Base-by-base conservation (phyloP, 2,797 vertebrate genomes). In the Pangasius mekongensis region DNA sequence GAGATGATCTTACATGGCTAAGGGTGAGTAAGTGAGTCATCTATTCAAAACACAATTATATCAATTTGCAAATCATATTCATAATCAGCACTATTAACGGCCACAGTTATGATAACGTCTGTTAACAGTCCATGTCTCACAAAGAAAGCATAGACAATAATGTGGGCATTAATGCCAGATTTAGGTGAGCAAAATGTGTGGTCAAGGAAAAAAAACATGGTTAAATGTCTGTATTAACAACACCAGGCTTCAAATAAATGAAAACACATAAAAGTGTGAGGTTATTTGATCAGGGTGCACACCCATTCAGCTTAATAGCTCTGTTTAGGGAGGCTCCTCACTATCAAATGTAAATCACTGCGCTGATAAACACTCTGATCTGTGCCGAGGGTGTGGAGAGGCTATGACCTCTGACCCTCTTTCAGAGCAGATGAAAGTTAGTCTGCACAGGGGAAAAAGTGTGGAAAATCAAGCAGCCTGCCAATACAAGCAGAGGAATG, bases 341-440 rank as follows among this genome's bases (percentile, higher is more conserved):
- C 91, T 91, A 92, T 94, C 92, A 93, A 94, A 93, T 93, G 92
- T 93, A 94, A 94, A 94, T 95, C 92, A 93, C 91, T 94, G 16
- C 87, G 39, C 93, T 95, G 92, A 94, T 95, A 95, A 95, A 96
- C 93, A 93, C 92, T 93, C 92, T 94, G 94, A 94, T 94, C 93
- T 94, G 93, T 93, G 93, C 91, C 90, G 93, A 91, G 92, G 93
- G 88, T 92, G 89, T 92, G 85, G 93, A 94, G 91, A 83, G 94
- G 92, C 93, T 93, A 89, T 89, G 94, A 94, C 95, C 95, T 93
- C 92, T 91, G 91, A 94, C 93, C 94, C 92, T 92, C 92, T 85
- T 89, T 93, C 94, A 95, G 95, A 96, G 95, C 97, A 94, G 97
- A 98, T 98, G 94, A 97, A 98, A 98, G 96, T 73, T 67, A 90